phyloP scores from a whole-genome alignment of 2,113 vertebrate genomes.

The Pomatorhinus ruficollis region DNA sequence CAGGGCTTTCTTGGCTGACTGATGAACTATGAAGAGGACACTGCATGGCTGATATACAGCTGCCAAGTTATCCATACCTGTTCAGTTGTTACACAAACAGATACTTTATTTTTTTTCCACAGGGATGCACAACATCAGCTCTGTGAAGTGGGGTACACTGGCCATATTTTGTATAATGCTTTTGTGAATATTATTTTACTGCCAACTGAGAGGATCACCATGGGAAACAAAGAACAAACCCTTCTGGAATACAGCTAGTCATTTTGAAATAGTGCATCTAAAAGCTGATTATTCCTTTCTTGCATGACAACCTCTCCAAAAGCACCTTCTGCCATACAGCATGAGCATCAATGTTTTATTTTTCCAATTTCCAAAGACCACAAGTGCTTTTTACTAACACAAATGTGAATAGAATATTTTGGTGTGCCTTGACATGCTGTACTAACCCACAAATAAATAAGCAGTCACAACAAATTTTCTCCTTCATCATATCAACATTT shows the following conservation, averaged over 20 bases:
- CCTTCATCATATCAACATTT: conserved; percentile 42
- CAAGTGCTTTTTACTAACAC: background rate
- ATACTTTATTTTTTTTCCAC: background rate
- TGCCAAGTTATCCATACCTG: background rate
- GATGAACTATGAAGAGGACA: background rate
- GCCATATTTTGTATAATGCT: background rate
- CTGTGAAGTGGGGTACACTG: background rate
- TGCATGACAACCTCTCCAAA: background rate
- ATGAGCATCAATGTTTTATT: background rate
- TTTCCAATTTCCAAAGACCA: conserved; percentile 3
- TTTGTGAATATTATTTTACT: background rate
- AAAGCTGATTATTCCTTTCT: background rate
- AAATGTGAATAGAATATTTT: conserved; percentile 26
- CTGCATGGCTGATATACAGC: background rate
- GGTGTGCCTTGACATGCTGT: background rate
- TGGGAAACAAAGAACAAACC: background rate
- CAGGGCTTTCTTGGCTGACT: background rate
- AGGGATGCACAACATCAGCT: background rate
- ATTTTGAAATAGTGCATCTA: background rate
- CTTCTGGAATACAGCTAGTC: background rate
- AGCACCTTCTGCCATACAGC: background rate
- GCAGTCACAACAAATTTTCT: conserved; percentile 18
- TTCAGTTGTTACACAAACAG: background rate
- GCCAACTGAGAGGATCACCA: background rate
- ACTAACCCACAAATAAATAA: conserved; percentile 53